Percentiles rank a stretch among this genome's conserved stretches.
Conservation (phyloP, 1,140 invertebrate genomes). For the Monomorium pharaonis region DNA sequence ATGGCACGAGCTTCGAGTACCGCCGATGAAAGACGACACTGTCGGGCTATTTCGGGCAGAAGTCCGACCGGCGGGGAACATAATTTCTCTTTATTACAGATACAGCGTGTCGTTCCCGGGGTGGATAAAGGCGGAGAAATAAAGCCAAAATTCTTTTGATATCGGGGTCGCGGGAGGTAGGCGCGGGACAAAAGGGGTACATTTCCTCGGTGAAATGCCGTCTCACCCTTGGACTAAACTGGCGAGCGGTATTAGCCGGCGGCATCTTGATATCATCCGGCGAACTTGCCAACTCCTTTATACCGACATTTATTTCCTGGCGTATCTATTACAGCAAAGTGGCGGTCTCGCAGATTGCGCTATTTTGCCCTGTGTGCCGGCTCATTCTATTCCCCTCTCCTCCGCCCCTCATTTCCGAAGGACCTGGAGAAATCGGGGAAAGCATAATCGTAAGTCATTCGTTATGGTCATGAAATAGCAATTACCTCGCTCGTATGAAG, state of each 20-base stretch:
- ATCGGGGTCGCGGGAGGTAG: conserved; percentile 62
- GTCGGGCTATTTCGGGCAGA: conserved; percentile 55
- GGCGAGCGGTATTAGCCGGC: conserved; percentile 75
- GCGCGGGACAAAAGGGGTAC: conserved; percentile 67
- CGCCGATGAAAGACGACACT: conserved; percentile 50
- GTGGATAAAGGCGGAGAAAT: conserved; percentile 72
- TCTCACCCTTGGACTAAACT: conserved; percentile 65
- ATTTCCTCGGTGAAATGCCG: conserved; percentile 46
- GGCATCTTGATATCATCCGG: conserved; percentile 80
- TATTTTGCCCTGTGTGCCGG: conserved; percentile 71
- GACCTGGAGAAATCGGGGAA: conserved; percentile 59
- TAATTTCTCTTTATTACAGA: conserved; percentile 80
- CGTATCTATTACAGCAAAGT: conserved; percentile 79
- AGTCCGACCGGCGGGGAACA: conserved; percentile 64
- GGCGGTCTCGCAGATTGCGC: conserved; percentile 78
- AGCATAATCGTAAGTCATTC: conserved; percentile 78
- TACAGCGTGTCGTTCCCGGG: conserved; percentile 65
- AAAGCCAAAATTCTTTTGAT: conserved; percentile 75
- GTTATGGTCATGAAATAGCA: conserved; percentile 69
- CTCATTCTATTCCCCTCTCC: neutral
- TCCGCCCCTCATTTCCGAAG: conserved; percentile 7
- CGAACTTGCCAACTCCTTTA: conserved; percentile 81
- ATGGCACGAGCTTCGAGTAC: neutral
- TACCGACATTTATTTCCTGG: conserved; percentile 80
- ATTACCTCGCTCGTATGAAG: conserved; percentile 61